Evolutionary conservation across 2,797 vertebrate species (phyloP).

Genomic region (Sebastiscus tertius): DNA sequence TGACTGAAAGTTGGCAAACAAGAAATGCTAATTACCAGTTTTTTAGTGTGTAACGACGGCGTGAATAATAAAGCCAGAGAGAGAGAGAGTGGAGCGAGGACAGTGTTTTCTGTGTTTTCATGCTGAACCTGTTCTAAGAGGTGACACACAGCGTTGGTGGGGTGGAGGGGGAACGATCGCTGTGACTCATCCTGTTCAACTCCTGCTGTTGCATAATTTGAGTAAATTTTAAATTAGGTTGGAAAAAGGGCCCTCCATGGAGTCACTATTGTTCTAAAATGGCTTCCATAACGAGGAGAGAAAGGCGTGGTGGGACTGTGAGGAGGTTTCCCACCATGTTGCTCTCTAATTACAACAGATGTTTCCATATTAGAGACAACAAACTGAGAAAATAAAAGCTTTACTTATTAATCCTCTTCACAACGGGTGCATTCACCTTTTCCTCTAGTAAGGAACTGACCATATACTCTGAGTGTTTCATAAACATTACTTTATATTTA

Average conservation of each 20-base stretch:
- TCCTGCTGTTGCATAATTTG: slow-evolving; percentile 34
- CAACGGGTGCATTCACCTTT: not conserved
- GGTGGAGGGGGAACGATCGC: not conserved
- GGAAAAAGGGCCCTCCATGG: not conserved
- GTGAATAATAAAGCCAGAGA: not conserved
- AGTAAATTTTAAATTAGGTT: slow-evolving; percentile 20
- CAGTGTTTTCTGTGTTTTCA: not conserved
- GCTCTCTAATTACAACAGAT: not conserved
- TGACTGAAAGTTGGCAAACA: not conserved
- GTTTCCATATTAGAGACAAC: not conserved
- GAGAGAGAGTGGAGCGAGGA: not conserved
- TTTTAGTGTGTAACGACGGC: not conserved
- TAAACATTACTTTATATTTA: not conserved
- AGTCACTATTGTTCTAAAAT: slow-evolving; percentile 12
- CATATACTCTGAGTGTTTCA: not conserved
- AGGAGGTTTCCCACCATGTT: not conserved
- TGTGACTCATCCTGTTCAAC: slow-evolving; percentile 57
- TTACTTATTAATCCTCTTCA: too few species aligned
- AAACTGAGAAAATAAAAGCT: too few species aligned
- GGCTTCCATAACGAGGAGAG: slow-evolving; percentile 9
- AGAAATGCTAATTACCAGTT: not conserved
- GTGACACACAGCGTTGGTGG: not conserved
- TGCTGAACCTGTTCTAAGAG: slow-evolving; percentile 26
- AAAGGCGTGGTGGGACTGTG: not conserved
- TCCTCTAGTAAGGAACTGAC: too few species aligned